These are phyloP conservation scores for Ciconia boyciana DNA, from an alignment of 2,113 vertebrate species.

Conservation along the genomic window DNA sequence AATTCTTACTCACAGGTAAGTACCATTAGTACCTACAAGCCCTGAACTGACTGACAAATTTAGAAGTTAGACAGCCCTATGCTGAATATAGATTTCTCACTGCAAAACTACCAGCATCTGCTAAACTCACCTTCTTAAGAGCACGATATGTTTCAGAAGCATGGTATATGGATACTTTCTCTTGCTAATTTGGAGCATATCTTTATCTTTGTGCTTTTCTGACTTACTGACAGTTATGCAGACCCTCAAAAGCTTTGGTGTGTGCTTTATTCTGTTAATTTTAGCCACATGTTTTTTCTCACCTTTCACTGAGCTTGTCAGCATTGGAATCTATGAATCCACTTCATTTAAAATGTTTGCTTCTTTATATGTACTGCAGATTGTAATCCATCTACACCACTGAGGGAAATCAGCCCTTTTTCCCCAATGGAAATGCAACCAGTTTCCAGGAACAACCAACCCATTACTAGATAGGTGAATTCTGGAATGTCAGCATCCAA, in stretches of 20 bases:
- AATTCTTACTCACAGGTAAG: neutral
- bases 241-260: neutral
- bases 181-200: neutral
- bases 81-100: neutral
- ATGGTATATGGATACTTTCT: neutral
- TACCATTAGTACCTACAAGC: neutral
- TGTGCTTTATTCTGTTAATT: conserved; percentile 15
- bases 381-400: neutral
- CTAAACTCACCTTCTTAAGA: neutral
- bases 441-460: neutral
- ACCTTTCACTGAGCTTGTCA: conserved; percentile 23
- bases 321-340: neutral
- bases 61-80: neutral
- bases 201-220: neutral
- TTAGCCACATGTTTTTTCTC: neutral
- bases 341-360: neutral
- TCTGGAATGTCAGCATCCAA: neutral
- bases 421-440: neutral
- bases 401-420: neutral
- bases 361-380: neutral
- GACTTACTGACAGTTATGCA: neutral
- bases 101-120: neutral
- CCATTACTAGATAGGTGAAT: neutral
- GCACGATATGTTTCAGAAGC: neutral
- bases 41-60: neutral